A percentile compares a stretch with the other conserved stretches of the same genome.
Evolutionary conservation across 2,797 vertebrate species (phyloP).

Genomic region (Pantherophis vulpinus): DNA sequence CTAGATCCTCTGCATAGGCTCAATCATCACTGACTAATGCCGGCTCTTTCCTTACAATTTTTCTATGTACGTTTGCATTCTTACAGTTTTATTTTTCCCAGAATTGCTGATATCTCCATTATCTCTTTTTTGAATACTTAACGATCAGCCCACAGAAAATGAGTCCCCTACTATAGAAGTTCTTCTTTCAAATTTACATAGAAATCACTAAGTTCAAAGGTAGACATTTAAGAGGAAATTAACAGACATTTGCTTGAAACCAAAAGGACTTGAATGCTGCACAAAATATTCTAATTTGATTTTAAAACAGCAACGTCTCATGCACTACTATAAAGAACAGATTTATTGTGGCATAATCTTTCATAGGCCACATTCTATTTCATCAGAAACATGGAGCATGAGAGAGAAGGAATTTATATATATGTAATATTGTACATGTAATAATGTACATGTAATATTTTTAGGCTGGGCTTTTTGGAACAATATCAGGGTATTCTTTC

Average conservation of each 20-base stretch:
- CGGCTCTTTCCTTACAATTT: background rate
- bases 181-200: background rate
- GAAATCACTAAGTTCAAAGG: background rate
- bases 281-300: slow-evolving; percentile 1
- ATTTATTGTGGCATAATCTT: background rate
- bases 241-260: background rate
- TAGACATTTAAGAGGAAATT: background rate
- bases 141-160: background rate
- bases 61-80: background rate
- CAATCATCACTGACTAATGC: background rate
- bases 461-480: background rate
- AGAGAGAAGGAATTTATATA: background rate
- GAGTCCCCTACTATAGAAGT: background rate
- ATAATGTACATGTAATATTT: background rate
- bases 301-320: background rate
- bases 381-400: background rate
- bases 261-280: background rate
- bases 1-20: background rate
- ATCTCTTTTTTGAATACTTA: background rate
- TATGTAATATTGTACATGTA: background rate
- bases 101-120: background rate
- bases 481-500: background rate
- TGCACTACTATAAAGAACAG: background rate
- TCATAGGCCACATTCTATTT: background rate
- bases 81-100: background rate